Base-by-base conservation (phyloP, 2,888 invertebrate species). In the Conchocele bisecta region DNA sequence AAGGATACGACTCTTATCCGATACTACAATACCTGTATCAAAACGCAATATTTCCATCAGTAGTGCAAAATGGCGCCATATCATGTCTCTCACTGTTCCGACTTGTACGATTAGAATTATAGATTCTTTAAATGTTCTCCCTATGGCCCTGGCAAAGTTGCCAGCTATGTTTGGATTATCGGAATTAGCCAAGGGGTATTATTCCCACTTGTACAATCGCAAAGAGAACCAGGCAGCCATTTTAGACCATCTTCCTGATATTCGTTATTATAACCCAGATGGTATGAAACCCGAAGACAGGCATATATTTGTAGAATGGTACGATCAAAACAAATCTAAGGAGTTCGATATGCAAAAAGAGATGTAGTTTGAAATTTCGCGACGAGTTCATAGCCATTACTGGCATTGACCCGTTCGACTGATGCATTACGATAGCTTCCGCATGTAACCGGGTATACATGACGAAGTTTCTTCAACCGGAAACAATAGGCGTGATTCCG, bases 111-210 rank as follows among this genome's bases (percentile, higher is more conserved):
- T 71, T 41, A 2, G 48, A 2, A 15, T 71, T 3, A 71, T 71
- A 17, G 79, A 79, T 37, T 75, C 79, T 4, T 15, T 68, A 1
- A 76, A 68, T 53, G 60, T 72, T 22, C 44, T 77, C 9, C 64
- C 77, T 0, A 69, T 73, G 70, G 51, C 72, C 31, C 41, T 76
- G 11, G 53, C 65, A 15, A 50, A 73, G 11, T 39, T 76, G 41
- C 68, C 68, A 3, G 46, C 58, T 41, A 37, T 61, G 28, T 67
- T 71, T 64, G 60, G 60, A 6, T 44, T 53, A 17, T 31, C 53
- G 11, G 66, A 71, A 50, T 17, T 75, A 15, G 41, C 59, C 7
- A 75, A 75, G 46, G 66, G 67, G 2, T 60, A 67, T 29, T 75
- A 71, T 48, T 63, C 71, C 17, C 63, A 67, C 26, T 41, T 71